These are phyloP conservation scores for Siniperca scherzeri DNA, from an alignment of 2,797 vertebrate species.

Conservation along the genomic window DNA sequence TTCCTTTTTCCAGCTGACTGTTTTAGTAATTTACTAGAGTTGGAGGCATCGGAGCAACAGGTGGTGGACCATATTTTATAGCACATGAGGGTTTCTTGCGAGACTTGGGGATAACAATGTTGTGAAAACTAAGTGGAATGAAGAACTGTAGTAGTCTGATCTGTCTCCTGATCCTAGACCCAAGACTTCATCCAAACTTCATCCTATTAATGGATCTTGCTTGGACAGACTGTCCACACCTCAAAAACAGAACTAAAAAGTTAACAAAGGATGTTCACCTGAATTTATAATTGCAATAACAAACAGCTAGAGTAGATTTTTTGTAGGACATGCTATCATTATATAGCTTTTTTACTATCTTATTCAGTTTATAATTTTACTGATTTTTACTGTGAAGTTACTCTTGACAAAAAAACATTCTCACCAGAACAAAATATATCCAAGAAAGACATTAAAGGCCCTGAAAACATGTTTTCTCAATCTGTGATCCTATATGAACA, in stretches of 20 bases:
- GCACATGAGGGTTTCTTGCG: neutral
- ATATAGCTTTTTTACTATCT: neutral
- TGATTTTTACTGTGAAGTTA: neutral
- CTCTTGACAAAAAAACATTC: neutral
- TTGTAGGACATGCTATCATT: too few relatives aligned
- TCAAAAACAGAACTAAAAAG: neutral
- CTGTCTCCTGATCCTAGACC: neutral
- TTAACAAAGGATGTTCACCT: neutral
- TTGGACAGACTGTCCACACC: neutral
- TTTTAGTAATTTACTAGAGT: conserved; percentile 16
- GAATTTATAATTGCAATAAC: neutral
- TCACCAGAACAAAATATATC: neutral
- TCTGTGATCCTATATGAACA: neutral
- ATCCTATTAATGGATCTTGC: conserved; percentile 13
- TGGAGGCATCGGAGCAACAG: conserved; percentile 23
- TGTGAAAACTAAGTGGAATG: conserved; percentile 9
- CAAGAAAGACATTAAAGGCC: neutral
- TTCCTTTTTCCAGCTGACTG: conserved; percentile 14
- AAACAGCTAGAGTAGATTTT: too few relatives aligned
- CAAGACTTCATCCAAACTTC: neutral
- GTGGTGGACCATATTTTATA: conserved; percentile 23
- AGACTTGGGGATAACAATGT: conserved; percentile 3
- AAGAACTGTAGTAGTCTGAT: conserved; percentile 5
- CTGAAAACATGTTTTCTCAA: neutral
- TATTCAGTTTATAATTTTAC: neutral